Conservation (phyloP, 2,888 invertebrate species). For the Cantharis rustica region DNA sequence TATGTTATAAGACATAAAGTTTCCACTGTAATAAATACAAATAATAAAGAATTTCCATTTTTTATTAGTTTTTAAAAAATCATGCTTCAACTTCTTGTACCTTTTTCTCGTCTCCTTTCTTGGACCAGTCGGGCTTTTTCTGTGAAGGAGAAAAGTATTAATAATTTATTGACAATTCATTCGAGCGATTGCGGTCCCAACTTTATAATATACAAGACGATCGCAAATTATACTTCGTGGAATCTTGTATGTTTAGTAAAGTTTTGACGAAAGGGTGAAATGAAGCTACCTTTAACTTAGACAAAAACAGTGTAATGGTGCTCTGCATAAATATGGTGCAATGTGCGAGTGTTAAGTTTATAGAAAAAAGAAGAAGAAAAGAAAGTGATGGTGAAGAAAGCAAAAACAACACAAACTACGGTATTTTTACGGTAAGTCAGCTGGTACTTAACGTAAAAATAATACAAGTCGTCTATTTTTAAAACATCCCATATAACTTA, state of each 20-base stretch:
- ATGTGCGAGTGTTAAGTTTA: not conserved
- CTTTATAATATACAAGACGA: not conserved
- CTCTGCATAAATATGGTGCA: not conserved
- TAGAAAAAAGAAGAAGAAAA: not conserved
- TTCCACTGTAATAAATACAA: slow-evolving; percentile 1
- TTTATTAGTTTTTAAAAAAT: slow-evolving; percentile 43
- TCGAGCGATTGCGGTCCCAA: not conserved
- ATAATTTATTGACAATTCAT: slow-evolving; percentile 18
- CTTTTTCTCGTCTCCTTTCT: slow-evolving; percentile 84
- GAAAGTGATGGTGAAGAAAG: not conserved
- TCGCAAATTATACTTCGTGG: not conserved
- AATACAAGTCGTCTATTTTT: no score
- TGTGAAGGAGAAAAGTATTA: slow-evolving; percentile 58
- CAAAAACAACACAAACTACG: not conserved
- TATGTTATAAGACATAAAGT: not conserved
- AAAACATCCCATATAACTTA: no score
- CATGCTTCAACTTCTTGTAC: slow-evolving; percentile 89
- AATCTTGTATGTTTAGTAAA: not conserved
- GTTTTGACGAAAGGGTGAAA: not conserved
- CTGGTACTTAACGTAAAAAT: no score
- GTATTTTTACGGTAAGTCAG: no score
- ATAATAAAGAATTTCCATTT: not conserved
- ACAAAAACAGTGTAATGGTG: not conserved
- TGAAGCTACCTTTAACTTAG: not conserved
- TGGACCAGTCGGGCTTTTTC: slow-evolving; percentile 96